These are phyloP conservation scores for Fringilla coelebs DNA, from an alignment of 2,797 vertebrate species.

Conservation along the genomic window DNA sequence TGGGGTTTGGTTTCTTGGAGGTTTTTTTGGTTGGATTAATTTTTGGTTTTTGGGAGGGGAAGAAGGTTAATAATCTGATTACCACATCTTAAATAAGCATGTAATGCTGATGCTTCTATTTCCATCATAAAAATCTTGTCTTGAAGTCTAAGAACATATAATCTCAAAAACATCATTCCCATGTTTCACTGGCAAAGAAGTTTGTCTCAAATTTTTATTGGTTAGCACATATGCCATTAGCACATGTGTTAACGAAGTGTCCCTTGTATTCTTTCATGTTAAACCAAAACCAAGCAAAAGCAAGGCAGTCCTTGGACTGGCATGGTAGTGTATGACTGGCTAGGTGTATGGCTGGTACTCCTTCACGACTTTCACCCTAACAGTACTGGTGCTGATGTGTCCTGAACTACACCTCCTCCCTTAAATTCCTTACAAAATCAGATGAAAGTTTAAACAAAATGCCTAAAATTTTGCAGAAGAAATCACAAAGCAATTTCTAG, in stretches of 20 bases:
- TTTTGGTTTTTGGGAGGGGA: accelerated
- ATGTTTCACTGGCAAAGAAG: background rate
- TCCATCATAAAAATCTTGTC: background rate
- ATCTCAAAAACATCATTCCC: background rate
- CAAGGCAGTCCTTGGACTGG: background rate
- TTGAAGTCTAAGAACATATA: background rate
- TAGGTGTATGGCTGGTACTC: background rate
- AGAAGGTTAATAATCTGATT: background rate
- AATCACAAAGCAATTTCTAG: background rate
- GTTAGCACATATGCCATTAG: background rate
- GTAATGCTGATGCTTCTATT: background rate
- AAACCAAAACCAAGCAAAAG: background rate
- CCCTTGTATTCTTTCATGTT: background rate
- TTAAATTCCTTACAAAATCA: background rate
- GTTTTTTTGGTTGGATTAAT: background rate
- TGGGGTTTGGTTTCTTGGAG: background rate
- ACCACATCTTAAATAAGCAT: background rate
- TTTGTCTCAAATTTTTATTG: background rate
- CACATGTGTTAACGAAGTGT: background rate
- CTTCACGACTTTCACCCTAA: background rate
- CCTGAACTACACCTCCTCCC: background rate
- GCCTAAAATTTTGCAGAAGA: background rate
- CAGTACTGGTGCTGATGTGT: background rate
- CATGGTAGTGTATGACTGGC: background rate
- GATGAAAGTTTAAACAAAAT: background rate